phyloP scores from a whole-genome alignment of 1,140 invertebrate genomes.

The Cydia fagiglandana region DNA sequence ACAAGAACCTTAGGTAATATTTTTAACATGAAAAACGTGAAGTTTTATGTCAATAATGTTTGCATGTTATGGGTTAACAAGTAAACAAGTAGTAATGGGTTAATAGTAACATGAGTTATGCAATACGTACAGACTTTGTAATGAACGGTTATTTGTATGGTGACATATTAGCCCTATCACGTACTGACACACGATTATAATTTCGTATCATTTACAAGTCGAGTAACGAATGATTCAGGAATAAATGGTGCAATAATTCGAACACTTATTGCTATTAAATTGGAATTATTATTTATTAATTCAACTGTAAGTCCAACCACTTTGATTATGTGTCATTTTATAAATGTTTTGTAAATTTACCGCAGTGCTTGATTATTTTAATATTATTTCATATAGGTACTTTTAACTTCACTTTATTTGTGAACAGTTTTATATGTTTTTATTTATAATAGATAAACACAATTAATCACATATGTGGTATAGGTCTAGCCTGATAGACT shows the following conservation, averaged over 20 bases:
- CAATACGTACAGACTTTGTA: background rate
- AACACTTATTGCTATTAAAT: background rate
- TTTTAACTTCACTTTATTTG: too few relatives aligned
- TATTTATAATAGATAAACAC: background rate
- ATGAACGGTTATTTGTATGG: conserved; percentile 3
- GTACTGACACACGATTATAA: background rate
- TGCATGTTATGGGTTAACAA: background rate
- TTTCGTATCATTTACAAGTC: conserved; percentile 2
- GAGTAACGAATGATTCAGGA: background rate
- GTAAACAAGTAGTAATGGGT: background rate
- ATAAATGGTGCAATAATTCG: background rate
- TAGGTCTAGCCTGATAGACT: background rate
- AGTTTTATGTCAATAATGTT: background rate
- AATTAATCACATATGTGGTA: background rate
- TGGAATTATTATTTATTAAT: background rate
- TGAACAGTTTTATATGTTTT: too few relatives aligned
- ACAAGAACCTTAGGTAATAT: conserved; percentile 35
- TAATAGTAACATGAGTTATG: conserved; percentile 1
- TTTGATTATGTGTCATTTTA: too few relatives aligned
- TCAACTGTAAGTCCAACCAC: background rate
- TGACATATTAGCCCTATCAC: background rate
- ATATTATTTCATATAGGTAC: too few relatives aligned
- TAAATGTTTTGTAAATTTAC: too few relatives aligned
- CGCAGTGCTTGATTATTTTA: background rate
- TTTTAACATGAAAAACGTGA: background rate